phyloP scores from a whole-genome alignment of 2,113 vertebrate species.

The Gallinago paraguaiae region DNA sequence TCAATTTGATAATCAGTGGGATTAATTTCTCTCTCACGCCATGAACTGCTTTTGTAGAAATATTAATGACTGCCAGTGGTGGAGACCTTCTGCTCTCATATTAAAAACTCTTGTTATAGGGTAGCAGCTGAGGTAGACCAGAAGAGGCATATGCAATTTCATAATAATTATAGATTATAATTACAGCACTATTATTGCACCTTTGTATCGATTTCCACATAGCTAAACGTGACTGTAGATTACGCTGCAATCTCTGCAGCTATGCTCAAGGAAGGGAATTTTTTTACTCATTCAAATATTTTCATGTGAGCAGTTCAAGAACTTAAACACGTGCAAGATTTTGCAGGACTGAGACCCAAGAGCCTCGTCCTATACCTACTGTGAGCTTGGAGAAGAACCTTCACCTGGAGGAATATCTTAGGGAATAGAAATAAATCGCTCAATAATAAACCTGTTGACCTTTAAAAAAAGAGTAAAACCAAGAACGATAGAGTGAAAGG shows the following conservation, averaged over 20 bases:
- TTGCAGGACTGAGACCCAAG: background rate
- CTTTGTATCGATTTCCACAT: background rate
- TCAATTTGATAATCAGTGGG: slow-evolving; percentile 42
- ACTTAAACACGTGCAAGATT: background rate
- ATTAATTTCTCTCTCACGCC: slow-evolving; percentile 44
- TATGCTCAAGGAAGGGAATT: background rate
- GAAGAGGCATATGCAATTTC: background rate
- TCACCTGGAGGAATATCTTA: background rate
- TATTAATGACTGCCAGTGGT: slow-evolving; percentile 25
- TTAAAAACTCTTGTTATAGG: background rate
- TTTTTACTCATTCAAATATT: background rate
- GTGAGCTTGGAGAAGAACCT: background rate
- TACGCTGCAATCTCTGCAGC: background rate
- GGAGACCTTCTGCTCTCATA: background rate
- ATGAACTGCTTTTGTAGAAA: slow-evolving; percentile 38
- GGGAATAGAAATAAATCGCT: background rate
- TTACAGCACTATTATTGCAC: background rate
- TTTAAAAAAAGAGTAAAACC: background rate
- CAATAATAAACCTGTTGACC: background rate
- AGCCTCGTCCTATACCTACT: background rate
- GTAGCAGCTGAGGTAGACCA: background rate
- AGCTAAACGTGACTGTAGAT: background rate
- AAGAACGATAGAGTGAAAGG: background rate
- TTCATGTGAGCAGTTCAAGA: background rate
- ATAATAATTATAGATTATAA: background rate